Base-by-base conservation (phyloP, 2,797 vertebrate species). In the Okamejei kenojei region DNA sequence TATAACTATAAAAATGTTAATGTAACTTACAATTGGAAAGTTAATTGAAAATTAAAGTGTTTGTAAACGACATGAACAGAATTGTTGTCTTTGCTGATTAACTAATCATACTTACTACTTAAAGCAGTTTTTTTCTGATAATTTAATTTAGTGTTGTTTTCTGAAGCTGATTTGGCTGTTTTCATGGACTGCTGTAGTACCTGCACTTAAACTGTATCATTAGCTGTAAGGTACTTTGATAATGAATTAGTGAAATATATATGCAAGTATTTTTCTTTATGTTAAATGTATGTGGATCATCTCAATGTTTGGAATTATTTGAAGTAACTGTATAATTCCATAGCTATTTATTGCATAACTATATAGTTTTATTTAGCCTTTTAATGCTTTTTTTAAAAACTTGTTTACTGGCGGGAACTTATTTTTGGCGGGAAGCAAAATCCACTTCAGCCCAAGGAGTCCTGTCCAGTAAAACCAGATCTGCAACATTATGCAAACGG, bases 371-470 rank as follows among this genome's bases (percentile, higher is more conserved):
- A 8, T 88, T 35, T n/a, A 35, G 10, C 7, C 0, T 19, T 35
- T 35, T 68, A 26, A 63, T 17, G 7, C 19, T 35, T 68, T 32
- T 88, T 68, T 45, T 2, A 45, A 45, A 45, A 45, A 45, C 35
- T 21, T 68, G 61, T 61, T 84, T 88, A 65, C 61, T 54, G 63
- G n/a, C n/a, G n/a, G n/a, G n/a, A n/a, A n/a, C n/a, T n/a, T 19
- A 68, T 88, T 68, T 74, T 88, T 88, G 84, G 84, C 84, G 84
- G 84, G 63, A 88, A 88, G 26, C 63, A 88, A 88, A 88, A 32
- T 63, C 82, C 82, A 86, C 29, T 86, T 86, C 63, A 65, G 61
- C 82, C 13, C 8, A n/a, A 86, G 58, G 6, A 61, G 19, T 88
- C 63, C 84, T 35, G n/a, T 35, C 63, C 19, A 68, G n/a, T 65